These are phyloP conservation scores for Monochamus saltuarius DNA, from an alignment of 1,140 invertebrate species.

Conservation along the genomic window DNA sequence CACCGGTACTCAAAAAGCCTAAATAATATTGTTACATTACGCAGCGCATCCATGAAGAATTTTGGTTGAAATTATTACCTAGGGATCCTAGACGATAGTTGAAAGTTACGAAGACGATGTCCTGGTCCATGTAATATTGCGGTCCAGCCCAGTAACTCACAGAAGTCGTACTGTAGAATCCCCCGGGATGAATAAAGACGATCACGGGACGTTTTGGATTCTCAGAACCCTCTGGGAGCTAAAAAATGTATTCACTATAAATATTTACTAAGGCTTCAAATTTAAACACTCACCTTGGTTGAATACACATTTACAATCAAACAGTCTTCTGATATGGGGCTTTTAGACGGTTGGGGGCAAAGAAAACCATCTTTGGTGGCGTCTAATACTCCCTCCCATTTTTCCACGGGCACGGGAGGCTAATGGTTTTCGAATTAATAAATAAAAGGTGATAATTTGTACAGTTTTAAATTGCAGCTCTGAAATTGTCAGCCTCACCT, in stretches of 20 bases:
- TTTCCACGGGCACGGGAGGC: conserved; percentile 47
- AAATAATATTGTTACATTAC: background rate
- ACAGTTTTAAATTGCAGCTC: too few relatives aligned
- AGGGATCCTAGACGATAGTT: conserved; percentile 60
- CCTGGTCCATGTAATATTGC: conserved; percentile 56
- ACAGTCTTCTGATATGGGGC: conserved; percentile 68
- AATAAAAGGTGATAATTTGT: too few relatives aligned
- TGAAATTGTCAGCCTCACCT: conserved; percentile 49
- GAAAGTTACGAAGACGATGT: conserved; percentile 59
- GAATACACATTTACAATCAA: conserved; percentile 68
- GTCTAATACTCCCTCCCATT: conserved; percentile 61
- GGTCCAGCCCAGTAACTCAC: conserved; percentile 45
- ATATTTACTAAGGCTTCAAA: too few relatives aligned
- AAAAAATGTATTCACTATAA: background rate
- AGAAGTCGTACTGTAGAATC: conserved; percentile 45
- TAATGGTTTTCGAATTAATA: conserved; percentile 16
- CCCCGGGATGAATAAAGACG: conserved; percentile 59
- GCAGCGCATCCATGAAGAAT: too few relatives aligned
- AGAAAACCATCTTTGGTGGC: conserved; percentile 61
- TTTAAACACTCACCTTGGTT: conserved; percentile 45
- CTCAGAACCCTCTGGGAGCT: conserved; percentile 33
- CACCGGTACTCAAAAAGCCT: conserved; percentile 70
- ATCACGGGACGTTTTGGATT: conserved; percentile 51
- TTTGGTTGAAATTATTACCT: conserved; percentile 44
- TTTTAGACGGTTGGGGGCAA: conserved; percentile 51